Evolutionary conservation across 1,140 invertebrate genomes (phyloP), one percentile per base, ranked within the genome.

Genomic region (Zaprionus nigranus): DNA sequence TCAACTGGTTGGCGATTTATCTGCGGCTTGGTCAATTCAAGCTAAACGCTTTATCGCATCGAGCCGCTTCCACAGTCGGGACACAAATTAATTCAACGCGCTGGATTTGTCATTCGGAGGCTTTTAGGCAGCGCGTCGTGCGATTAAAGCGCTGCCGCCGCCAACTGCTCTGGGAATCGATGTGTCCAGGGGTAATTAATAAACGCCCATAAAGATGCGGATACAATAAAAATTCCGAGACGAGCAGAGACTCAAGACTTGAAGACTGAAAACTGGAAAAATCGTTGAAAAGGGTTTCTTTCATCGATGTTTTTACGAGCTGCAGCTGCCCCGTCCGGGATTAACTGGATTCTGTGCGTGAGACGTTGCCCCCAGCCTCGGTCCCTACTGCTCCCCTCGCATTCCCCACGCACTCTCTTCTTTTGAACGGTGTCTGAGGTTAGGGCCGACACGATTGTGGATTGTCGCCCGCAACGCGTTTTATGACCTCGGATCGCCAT

Each of bases 181-280:
- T 84, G 85, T 68, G 43, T 77, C 65, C 66, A 82, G 79, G 71
- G 81, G 86, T 90, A 88, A 88, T 88, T 88, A 88, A 88, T 88
- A 88, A 90, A 88, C 82, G 78, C 85, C 85, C 78, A 90, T 88
- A 88, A 86, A 88, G 78, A 90, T 88, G 82, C 85, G 85, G 81
- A 88, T 90, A 88, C 86, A 90, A 88, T 88, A 88, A 88, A 88
- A 88, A 90, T 88, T 88, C 86, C 86, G 72, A 49, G 59, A 22
- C 20, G 20, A 51, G 12, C 3, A 56, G 53, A 59, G 40, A 70
- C 70, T 69, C 57, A 43, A 43, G 36, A 28, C 26, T 15, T 38
- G 15, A 40, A 51, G 9, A 51, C 17, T 51, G 61, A 71, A 72
- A 70, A 72, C 51, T 76, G 54, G 7, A 46, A 62, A 17, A 54